These are phyloP conservation scores for Falcaria lacertinaria DNA, from an alignment of 2,888 invertebrate species.

Conservation along the genomic window DNA sequence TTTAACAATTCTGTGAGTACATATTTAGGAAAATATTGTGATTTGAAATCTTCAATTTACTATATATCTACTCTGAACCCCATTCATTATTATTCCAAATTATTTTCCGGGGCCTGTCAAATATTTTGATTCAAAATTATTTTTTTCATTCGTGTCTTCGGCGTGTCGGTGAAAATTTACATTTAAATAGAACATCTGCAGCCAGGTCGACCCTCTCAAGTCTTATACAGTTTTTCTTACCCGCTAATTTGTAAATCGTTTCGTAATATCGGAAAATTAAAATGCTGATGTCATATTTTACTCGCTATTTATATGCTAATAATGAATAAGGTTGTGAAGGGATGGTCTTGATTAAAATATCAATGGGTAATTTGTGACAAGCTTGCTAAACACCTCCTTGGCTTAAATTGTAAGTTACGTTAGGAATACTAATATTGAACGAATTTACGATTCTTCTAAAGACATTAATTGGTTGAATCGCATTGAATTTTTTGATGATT, in stretches of 20 bases:
- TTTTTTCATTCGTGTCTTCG: conserved; percentile 68
- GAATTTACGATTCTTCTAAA: not conserved
- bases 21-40: no score
- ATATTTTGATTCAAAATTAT: conserved; percentile 65
- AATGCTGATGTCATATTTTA: conserved; percentile 79
- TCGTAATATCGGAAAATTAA: conserved; percentile 78
- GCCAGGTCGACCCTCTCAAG: conserved; percentile 71
- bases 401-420: conserved; percentile 39
- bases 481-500: no score
- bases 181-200: conserved; percentile 80
- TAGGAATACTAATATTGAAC: conserved; percentile 35
- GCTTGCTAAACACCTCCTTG: conserved; percentile 40
- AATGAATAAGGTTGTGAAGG: conserved; percentile 49
- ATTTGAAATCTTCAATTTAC: conserved; percentile 3
- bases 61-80: conserved; percentile 4
- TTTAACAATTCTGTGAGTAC: no score
- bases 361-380: conserved; percentile 65
- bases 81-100: conserved; percentile 6
- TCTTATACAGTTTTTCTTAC: conserved; percentile 71
- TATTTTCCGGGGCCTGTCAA: conserved; percentile 49
- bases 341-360: conserved; percentile 69
- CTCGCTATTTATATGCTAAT: conserved; percentile 76
- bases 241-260: conserved; percentile 79
- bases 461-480: no score
- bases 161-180: conserved; percentile 71